Evolutionary conservation across 2,113 vertebrate species (phyloP).

Genomic region (Nibea albiflora): DNA sequence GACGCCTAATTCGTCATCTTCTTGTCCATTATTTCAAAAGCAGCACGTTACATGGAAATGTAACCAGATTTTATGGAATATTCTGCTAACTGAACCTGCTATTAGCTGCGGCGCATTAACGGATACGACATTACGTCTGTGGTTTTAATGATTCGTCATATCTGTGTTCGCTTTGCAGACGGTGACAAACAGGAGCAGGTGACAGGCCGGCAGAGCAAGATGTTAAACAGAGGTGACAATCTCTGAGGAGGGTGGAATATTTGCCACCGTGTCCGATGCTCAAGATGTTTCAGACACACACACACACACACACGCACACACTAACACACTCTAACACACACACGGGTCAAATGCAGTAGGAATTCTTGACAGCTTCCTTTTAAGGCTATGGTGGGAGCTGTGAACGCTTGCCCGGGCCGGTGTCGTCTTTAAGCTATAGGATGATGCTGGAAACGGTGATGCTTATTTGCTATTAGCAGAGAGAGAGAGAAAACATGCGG

Average conservation of each 20-base stretch:
- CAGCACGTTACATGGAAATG: neutral
- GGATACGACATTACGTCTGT: neutral
- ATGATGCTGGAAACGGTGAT: constrained; percentile 42
- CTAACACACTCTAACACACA: constrained; percentile 1
- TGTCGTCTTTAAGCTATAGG: constrained; percentile 23
- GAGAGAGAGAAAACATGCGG: neutral
- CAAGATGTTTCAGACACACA: constrained; percentile 1
- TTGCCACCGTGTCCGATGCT: constrained; percentile 24
- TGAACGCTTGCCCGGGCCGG: constrained; percentile 18
- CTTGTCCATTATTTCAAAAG: neutral
- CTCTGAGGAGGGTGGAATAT: constrained; percentile 40
- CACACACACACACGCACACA: constrained; percentile 4
- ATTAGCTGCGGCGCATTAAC: neutral
- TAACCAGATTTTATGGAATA: neutral
- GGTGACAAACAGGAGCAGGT: constrained; percentile 54
- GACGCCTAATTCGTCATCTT: neutral
- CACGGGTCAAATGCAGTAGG: constrained; percentile 34
- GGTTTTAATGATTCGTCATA: constrained; percentile 9
- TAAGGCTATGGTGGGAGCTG: constrained; percentile 52
- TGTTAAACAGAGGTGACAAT: constrained; percentile 37
- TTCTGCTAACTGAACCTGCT: neutral
- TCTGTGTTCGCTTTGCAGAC: constrained; percentile 8
- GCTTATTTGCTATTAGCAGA: constrained; percentile 16
- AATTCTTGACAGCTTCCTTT: constrained; percentile 57
- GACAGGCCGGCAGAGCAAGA: constrained; percentile 21